Conservation (phyloP, 2,113 vertebrate genomes). For the Prionailurus bengalensis region DNA sequence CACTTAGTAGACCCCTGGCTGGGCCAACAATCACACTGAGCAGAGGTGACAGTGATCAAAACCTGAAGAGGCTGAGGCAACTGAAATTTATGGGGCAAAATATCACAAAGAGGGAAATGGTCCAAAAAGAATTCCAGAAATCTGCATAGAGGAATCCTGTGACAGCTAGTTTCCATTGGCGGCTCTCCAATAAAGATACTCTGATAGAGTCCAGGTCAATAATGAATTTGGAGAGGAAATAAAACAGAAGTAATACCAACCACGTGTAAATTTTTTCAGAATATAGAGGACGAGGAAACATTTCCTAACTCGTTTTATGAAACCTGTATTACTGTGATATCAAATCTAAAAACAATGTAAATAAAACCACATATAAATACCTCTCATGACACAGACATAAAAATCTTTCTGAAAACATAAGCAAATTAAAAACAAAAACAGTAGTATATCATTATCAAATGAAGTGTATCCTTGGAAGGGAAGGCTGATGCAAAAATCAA, state of each 20-base stretch:
- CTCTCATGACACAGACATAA: background rate
- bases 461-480: background rate
- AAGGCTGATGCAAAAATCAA: background rate
- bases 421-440: conserved; percentile 24
- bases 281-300: background rate
- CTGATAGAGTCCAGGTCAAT: background rate
- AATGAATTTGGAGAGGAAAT: conserved; percentile 15
- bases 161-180: background rate
- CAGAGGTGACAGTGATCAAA: background rate
- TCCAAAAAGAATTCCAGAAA: background rate
- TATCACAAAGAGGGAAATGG: background rate
- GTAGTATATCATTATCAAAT: background rate
- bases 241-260: background rate
- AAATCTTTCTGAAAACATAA: background rate
- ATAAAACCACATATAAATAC: conserved; percentile 14
- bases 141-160: background rate
- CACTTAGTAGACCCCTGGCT: background rate
- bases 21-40: background rate
- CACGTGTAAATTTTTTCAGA: background rate
- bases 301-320: background rate
- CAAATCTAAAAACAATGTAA: conserved; percentile 20
- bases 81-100: background rate
- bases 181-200: background rate
- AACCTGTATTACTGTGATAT: background rate
- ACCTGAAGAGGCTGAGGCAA: background rate